These are phyloP conservation scores for Xenopus petersii DNA, from an alignment of 2,797 vertebrate species.

Conservation along the genomic window DNA sequence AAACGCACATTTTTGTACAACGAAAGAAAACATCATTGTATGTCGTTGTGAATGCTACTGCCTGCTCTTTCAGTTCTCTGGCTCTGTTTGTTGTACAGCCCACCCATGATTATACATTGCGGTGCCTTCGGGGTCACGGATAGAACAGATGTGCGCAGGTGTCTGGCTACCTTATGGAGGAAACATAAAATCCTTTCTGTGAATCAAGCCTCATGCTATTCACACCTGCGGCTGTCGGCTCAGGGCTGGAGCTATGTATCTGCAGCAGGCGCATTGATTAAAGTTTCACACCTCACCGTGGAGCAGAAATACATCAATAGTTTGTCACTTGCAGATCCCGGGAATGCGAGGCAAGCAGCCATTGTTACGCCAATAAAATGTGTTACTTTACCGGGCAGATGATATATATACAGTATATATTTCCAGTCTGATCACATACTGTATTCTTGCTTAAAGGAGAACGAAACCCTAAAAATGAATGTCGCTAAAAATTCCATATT, in stretches of 20 bases:
- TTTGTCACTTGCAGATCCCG: slow-evolving; percentile 27
- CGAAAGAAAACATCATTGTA: too few relatives aligned
- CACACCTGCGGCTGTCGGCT: slow-evolving; percentile 35
- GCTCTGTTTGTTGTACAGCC: too few relatives aligned
- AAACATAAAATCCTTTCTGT: slow-evolving; percentile 23
- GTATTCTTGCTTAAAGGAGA: too few relatives aligned
- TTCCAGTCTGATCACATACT: not conserved
- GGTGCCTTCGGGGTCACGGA: slow-evolving; percentile 1
- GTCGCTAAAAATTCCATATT: too few relatives aligned
- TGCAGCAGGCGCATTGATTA: slow-evolving; percentile 28
- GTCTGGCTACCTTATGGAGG: slow-evolving; percentile 18
- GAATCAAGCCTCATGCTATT: slow-evolving; percentile 8
- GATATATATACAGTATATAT: not conserved
- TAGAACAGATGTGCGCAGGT: slow-evolving; percentile 1
- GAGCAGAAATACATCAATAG: slow-evolving; percentile 21
- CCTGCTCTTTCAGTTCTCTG: too few relatives aligned
- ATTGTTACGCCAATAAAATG: slow-evolving; percentile 12
- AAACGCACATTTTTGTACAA: too few relatives aligned
- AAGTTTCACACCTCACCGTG: slow-evolving; percentile 42
- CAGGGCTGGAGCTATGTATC: not conserved
- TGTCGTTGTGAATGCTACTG: too few relatives aligned
- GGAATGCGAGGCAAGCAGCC: slow-evolving; percentile 27
- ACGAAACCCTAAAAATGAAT: too few relatives aligned
- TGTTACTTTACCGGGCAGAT: not conserved
- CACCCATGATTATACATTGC: not conserved